Evolutionary conservation across 2,113 vertebrate species (phyloP), one percentile per base, ranked within the genome.

Genomic region (Oncorhynchus kisutch): DNA sequence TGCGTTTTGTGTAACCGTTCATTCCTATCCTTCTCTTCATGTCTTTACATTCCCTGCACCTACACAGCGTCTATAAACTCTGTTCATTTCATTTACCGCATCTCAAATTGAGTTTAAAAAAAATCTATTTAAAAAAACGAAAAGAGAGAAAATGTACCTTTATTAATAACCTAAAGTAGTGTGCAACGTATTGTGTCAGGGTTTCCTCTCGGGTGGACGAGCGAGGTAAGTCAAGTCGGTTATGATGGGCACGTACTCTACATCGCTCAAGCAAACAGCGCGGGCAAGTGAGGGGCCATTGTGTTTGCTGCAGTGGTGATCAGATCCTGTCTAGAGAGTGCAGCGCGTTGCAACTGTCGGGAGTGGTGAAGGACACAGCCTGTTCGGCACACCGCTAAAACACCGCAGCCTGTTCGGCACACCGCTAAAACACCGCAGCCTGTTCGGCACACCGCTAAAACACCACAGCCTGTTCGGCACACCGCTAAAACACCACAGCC

Each of bases 61-160:
- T 88, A 81, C 82, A 74, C 70, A 13, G 72, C 67, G 67, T 83
- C 86, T 88, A 87, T 89, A 87, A 90, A 83, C 82, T 88, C 88
- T 87, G 90, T 89, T 93, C 86, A 93, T 93, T 91, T 90, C 88
- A 92, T 92, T 92, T 91, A 90, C 82, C 89, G 84, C 83, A 82
- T 88, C 82, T 91, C 84, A 84, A 91, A 90, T 88, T 90, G 84
- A 91, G 91, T 82, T 85, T 18, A 7, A 27, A 27, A 27, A 27
- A 27, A 27, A 27, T 27, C 0, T 2, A 2, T 27, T 27, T 27
- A n/a, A 76, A 67, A 81, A 84, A 39, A 77, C 1, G 5, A 82
- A 73, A 76, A 13, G 80, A 85, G 79, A 78, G 81, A 84, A 88
- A 90, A 91, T 89, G 82, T 80, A 88, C 78, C 75, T 78, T 92